Base-by-base conservation (phyloP, 2,797 vertebrate genomes). In the Ptychobarbus kaznakovi region DNA sequence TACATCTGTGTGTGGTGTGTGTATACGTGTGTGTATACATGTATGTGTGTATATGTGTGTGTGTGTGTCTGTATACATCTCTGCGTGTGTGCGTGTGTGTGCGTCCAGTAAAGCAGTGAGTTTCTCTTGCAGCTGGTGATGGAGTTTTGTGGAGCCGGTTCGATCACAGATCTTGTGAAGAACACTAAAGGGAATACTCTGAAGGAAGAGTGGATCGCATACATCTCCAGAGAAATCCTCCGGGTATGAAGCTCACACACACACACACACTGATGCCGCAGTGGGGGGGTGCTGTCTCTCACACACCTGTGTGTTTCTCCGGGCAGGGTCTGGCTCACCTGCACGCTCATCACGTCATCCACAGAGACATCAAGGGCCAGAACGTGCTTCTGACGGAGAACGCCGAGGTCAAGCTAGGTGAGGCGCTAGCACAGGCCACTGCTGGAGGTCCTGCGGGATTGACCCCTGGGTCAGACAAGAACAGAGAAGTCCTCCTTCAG, bases 151-250 rank as follows among this genome's bases (percentile, higher is more conserved):
- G 98, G 98, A 32, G 98, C 98, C 0, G 98, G 98, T 0, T 99
- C 98, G 84, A 99, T 99, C 93, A 99, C 98, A 66, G 98, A 99
- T 91, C 96, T 99, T 87, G 98, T 99, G 93, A 99, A 99, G 92
- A 99, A 99, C 94, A 99, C 98, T 5, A 99, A 99, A 93, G 98
- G 98, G 65, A 99, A 99, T 94, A 93, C 96, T 2, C 93, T 99
- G 88, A 99, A 99, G 92, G 98, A 99, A 93, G 98, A 99, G 94
- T 99, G 98, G 98, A 99, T 99, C 72, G 98, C 98, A 4, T 99
- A 99, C 93, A 99, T 99, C 94, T 99, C 97, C 92, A 92, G 98
- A 89, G 98, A 99, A 92, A 99, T 99, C 90, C 97, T 99, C 82
- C 93, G 98, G 96, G 98, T 99, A 88, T 12, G 7, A 69, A 61